Evolutionary conservation across 64 coral and sea anemone species (phyloP).

Genomic region (Cladopsammia gracilis): DNA sequence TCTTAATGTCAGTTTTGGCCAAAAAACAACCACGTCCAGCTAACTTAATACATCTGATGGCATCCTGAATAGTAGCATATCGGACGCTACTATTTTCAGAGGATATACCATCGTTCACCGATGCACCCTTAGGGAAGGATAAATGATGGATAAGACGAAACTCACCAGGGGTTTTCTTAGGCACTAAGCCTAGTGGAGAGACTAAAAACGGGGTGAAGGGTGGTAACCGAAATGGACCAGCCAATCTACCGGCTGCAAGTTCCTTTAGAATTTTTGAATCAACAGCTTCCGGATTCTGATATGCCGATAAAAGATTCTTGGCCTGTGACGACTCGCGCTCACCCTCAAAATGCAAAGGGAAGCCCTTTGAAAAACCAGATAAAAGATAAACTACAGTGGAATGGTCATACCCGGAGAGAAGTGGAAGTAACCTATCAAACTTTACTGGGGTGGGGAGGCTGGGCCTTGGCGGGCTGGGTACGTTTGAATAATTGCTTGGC

Average conservation of each 20-base stretch:
- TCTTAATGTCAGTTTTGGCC: constrained; percentile 33
- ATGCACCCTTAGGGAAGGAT: constrained; percentile 5
- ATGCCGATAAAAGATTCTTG: constrained; percentile 34
- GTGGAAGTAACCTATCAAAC: not conserved
- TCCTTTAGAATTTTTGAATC: constrained; percentile 22
- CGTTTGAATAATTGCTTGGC: not conserved
- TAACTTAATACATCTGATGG: constrained; percentile 1
- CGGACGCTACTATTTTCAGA: constrained; percentile 1
- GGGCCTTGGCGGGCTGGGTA: not conserved
- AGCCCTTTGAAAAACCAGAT: constrained; percentile 7
- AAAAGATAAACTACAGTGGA: not conserved
- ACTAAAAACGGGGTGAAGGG: constrained; percentile 6
- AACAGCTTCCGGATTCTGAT: constrained; percentile 10
- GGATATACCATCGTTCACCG: constrained; percentile 28
- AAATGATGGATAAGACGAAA: constrained; percentile 43
- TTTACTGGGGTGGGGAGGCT: not conserved
- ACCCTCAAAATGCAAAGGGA: constrained; percentile 32
- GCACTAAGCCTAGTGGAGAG: constrained; percentile 41
- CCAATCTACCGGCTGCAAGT: not conserved
- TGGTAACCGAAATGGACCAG: constrained; percentile 47
- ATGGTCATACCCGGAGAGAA: not conserved
- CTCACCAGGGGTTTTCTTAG: constrained; percentile 40
- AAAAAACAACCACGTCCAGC: constrained; percentile 13
- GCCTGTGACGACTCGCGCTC: constrained; percentile 5
- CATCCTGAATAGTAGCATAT: constrained; percentile 34